A percentile compares a stretch with the other conserved stretches of the same genome.
phyloP scores from a whole-genome alignment of 2,888 invertebrate genomes.

The Crocallis elinguaria region DNA sequence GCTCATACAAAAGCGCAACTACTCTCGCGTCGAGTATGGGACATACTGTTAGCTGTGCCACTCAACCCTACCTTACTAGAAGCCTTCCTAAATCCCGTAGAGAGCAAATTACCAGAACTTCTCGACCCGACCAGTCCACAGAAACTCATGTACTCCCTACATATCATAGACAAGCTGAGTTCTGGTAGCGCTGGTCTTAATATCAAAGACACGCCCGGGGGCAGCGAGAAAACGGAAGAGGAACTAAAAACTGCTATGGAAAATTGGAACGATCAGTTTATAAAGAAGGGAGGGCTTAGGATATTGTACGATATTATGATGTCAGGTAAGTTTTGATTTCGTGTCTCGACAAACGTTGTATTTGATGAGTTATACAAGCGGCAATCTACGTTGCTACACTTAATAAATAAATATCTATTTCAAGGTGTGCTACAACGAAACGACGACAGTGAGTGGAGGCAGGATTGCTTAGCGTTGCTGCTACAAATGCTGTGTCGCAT shows the following conservation, averaged over 20 bases:
- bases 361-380: no score
- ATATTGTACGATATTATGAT: slow-evolving; percentile 96
- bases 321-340: slow-evolving; percentile 84
- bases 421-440: slow-evolving; percentile 88
- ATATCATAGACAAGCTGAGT: slow-evolving; percentile 89
- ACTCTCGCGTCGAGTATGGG: slow-evolving; percentile 96
- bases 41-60: slow-evolving; percentile 95
- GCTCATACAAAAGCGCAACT: slow-evolving; percentile 95
- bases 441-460: slow-evolving; percentile 96
- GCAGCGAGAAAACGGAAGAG: slow-evolving; percentile 63
- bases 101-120: slow-evolving; percentile 88
- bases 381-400: no score
- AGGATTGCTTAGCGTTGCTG: slow-evolving; percentile 95
- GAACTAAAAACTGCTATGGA: slow-evolving; percentile 56
- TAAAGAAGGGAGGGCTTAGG: slow-evolving; percentile 93
- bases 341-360: not conserved
- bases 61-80: slow-evolving; percentile 94
- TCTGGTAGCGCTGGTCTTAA: slow-evolving; percentile 62
- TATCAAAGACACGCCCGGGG: slow-evolving; percentile 57
- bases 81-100: slow-evolving; percentile 91
- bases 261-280: slow-evolving; percentile 91
- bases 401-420: no score
- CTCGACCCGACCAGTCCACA: slow-evolving; percentile 95
- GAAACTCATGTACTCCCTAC: slow-evolving; percentile 97
- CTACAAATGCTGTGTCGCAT: slow-evolving; percentile 94